Evolutionary conservation across 2,113 vertebrate species (phyloP).

Genomic region (Thunnus maccoyii): DNA sequence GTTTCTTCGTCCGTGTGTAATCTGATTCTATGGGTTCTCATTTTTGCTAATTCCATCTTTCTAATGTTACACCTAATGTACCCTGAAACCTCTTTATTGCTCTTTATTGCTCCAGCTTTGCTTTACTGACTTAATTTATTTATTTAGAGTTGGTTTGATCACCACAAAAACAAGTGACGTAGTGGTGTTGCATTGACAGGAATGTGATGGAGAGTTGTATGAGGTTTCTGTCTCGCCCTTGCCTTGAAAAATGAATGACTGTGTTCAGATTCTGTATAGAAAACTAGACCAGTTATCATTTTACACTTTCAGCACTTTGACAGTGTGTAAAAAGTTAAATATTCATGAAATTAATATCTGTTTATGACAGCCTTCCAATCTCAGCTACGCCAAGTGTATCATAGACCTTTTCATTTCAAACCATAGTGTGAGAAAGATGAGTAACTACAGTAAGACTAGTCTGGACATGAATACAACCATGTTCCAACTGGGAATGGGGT

Average conservation of each 20-base stretch:
- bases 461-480: not conserved
- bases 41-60: constrained; percentile 81
- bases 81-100: constrained; percentile 80
- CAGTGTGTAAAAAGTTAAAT: constrained; percentile 17
- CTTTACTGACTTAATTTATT: constrained; percentile 78
- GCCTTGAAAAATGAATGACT: constrained; percentile 30
- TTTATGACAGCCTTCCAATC: not conserved
- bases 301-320: constrained; percentile 48
- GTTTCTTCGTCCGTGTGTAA: constrained; percentile 75
- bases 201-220: constrained; percentile 60
- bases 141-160: constrained; percentile 72
- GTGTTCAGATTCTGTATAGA: constrained; percentile 28
- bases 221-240: constrained; percentile 44
- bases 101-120: constrained; percentile 73
- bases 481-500: constrained; percentile 18
- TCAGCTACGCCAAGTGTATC: not conserved
- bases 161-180: constrained; percentile 78
- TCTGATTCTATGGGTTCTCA: constrained; percentile 77
- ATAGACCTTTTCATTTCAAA: not conserved
- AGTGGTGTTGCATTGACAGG: constrained; percentile 58
- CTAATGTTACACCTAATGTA: constrained; percentile 84
- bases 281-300: constrained; percentile 21
- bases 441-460: not conserved
- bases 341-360: constrained; percentile 29
- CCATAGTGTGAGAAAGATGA: not conserved